Percentiles rank a stretch among this genome's conserved stretches.
These are phyloP conservation scores for Lagopus muta DNA, from an alignment of 2,113 vertebrate genomes.

Conservation along the genomic window DNA sequence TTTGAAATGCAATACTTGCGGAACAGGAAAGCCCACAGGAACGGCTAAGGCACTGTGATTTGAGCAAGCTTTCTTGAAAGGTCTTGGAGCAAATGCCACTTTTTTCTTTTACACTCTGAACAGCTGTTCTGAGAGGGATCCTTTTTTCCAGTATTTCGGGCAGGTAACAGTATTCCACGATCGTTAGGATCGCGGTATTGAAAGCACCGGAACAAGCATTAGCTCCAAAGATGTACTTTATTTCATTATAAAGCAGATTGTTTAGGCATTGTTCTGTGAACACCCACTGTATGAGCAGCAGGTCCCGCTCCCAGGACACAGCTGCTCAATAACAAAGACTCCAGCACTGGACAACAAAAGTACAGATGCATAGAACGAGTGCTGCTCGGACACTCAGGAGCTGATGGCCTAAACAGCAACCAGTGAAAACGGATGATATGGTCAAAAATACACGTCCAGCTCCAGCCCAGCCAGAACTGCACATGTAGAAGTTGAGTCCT, in stretches of 20 bases:
- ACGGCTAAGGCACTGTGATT: neutral
- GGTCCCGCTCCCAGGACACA: constrained; percentile 16
- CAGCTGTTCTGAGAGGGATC: neutral
- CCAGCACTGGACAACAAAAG: constrained; percentile 11
- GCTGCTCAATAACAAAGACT: constrained; percentile 7
- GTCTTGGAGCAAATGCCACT: neutral
- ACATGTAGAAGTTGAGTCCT: neutral
- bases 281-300: neutral
- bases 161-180: rapidly evolving
- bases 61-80: neutral
- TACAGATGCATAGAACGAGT: constrained; percentile 18
- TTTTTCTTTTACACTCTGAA: neutral
- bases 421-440: neutral
- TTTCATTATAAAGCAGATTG: constrained; percentile 64
- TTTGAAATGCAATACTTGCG: neutral
- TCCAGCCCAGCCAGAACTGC: constrained; percentile 56
- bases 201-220: constrained; percentile 5
- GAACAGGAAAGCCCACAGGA: neutral
- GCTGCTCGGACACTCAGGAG: neutral
- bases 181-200: neutral
- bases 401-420: neutral
- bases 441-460: neutral
- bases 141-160: neutral
- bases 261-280: constrained; percentile 47
- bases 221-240: constrained; percentile 65